Evolutionary conservation across 2,888 invertebrate species (phyloP), one percentile per base, ranked within the genome.

Genomic region (Eupithecia subfuscata): DNA sequence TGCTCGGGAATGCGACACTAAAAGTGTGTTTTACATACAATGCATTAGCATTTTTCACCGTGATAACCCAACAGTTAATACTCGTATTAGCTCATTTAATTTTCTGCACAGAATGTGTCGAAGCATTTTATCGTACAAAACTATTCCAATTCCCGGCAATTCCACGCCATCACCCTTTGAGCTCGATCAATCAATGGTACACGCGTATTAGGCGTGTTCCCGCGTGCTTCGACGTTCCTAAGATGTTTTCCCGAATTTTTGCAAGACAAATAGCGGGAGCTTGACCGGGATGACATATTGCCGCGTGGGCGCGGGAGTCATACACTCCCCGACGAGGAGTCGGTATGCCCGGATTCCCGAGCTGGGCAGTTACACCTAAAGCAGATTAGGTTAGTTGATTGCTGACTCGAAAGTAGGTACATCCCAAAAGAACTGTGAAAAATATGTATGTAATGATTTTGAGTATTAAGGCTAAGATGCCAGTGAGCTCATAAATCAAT

Each of bases 281-380:
- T 92, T 90, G 93, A 91, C 91, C 91, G 86, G 90, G 85, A 92
- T 93, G 93, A 94, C 94, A 92, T 92, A 93, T 91, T 91, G 92
- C 84, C 81, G 83, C 86, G 87, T 74, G 84, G 77, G 77, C 72
- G 70, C 25, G 60, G 25, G 60, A 56, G 68, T 89, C 89, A 91
- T 91, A 89, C 89, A 92, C 90, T 90, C 86, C 86, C 85, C 88
- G 88, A 88, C 90, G 89, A 87, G 85, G 85, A 83, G 86, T 86
- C 64, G 73, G 75, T 73, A 75, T 74, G 76, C 73, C 75, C 75
- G 77, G 77, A 71, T 79, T 75, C 74, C 65, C 64, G 75, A 37
- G 63, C 16, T n/a, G 60, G 16, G 8, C 64, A 45, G 22, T 74
- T 34, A 65, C 16, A 43, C 68, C 22, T 11, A 48, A 11, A 25